Evolutionary conservation across 1,140 invertebrate genomes (phyloP).

Genomic region (Leptonema lineaticorne): DNA sequence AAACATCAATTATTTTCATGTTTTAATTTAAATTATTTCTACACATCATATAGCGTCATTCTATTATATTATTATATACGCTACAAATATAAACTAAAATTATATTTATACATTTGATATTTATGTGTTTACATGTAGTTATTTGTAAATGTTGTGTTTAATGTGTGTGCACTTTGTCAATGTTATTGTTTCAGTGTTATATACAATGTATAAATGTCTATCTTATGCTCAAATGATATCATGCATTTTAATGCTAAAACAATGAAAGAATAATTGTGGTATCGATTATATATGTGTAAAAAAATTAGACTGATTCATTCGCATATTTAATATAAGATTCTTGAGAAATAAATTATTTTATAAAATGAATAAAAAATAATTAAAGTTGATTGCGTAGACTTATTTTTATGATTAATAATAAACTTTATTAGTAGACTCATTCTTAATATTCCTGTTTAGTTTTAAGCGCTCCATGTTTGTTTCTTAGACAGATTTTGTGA

Average conservation of each 20-base stretch:
- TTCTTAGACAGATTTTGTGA: conserved; percentile 56
- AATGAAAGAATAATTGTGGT: too few relatives aligned
- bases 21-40: neutral
- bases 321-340: too few relatives aligned
- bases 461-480: conserved; percentile 44
- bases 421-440: too few relatives aligned
- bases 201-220: conserved; percentile 34
- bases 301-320: too few relatives aligned
- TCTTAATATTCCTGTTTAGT: neutral
- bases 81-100: neutral
- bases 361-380: too few relatives aligned
- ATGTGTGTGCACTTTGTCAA: conserved; percentile 41
- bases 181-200: conserved; percentile 40
- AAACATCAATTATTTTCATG: neutral
- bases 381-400: too few relatives aligned
- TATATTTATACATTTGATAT: conserved; percentile 15
- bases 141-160: conserved; percentile 33
- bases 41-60: too few relatives aligned
- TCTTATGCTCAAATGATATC: conserved; percentile 32
- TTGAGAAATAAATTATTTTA: too few relatives aligned
- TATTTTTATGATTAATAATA: too few relatives aligned
- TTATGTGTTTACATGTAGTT: conserved; percentile 17
- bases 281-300: too few relatives aligned
- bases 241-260: too few relatives aligned
- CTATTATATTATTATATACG: too few relatives aligned